phyloP scores from a whole-genome alignment of 2,113 vertebrate genomes.

The Isurus oxyrinchus region DNA sequence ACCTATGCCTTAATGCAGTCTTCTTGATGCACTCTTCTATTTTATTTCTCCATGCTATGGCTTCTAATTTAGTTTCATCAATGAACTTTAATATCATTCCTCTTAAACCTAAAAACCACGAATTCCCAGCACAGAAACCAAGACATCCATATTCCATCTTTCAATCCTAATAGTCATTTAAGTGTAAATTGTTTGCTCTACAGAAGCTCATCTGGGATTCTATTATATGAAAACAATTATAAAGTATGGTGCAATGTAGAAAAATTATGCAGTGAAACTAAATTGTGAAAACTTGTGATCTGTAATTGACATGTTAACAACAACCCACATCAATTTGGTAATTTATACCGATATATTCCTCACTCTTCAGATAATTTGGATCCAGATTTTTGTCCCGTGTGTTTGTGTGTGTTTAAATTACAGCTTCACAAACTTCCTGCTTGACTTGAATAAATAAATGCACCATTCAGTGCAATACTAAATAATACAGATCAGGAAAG shows the following conservation, averaged over 20 bases:
- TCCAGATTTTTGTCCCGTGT: background rate
- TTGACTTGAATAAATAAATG: background rate
- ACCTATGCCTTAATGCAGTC: background rate
- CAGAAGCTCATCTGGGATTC: no score
- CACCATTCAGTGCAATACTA: background rate
- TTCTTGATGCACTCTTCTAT: background rate
- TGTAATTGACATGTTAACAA: background rate
- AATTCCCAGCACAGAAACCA: background rate
- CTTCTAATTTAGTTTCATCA: background rate
- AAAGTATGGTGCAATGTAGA: background rate
- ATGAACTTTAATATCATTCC: background rate
- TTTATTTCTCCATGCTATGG: background rate
- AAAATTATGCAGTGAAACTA: background rate
- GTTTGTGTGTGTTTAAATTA: background rate
- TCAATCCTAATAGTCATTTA: no score
- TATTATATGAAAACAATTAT: no score
- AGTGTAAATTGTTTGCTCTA: no score
- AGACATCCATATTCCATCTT: background rate
- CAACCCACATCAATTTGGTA: background rate
- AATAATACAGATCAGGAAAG: background rate
- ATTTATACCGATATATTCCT: background rate
- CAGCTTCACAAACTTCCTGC: background rate
- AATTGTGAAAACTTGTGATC: background rate
- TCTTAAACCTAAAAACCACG: background rate
- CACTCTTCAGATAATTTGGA: background rate